Conservation (phyloP, 2,888 invertebrate species). For the Linhomoeus sp. region DNA sequence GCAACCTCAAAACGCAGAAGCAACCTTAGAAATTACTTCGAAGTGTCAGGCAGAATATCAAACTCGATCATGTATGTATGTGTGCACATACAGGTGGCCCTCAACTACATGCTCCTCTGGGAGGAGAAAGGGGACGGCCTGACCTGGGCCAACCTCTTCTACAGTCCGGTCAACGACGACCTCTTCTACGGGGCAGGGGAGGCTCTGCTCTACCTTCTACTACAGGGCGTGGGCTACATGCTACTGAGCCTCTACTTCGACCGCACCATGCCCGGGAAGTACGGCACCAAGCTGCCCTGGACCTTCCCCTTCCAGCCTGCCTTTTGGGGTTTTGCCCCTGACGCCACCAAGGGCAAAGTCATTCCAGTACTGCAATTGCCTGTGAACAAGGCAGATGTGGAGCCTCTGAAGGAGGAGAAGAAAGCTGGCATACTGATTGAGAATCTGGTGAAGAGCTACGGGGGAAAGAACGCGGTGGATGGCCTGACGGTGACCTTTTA, state of each 20-base stretch:
- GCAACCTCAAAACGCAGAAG: too few relatives aligned
- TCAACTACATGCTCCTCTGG: neutral
- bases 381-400: neutral
- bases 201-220: neutral
- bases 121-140: neutral
- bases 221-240: neutral
- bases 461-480: neutral
- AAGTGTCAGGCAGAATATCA: too few relatives aligned
- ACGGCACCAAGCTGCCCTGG: slow-evolving; percentile 3
- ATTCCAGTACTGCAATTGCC: too few relatives aligned
- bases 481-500: slow-evolving; percentile 1
- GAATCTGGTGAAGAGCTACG: slow-evolving; percentile 1
- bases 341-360: too few relatives aligned
- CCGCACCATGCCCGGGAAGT: slow-evolving; percentile 2
- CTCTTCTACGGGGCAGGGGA: neutral
- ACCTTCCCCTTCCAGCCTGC: neutral
- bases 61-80: too few relatives aligned
- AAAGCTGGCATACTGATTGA: neutral
- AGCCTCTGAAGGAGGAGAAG: neutral
- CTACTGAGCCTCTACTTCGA: slow-evolving; percentile 3
- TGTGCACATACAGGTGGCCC: too few relatives aligned
- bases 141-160: neutral
- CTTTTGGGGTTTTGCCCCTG: neutral
- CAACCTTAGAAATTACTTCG: too few relatives aligned
- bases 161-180: neutral